Conservation (phyloP, 2,888 invertebrate genomes). For the Pollenia amentaria region DNA sequence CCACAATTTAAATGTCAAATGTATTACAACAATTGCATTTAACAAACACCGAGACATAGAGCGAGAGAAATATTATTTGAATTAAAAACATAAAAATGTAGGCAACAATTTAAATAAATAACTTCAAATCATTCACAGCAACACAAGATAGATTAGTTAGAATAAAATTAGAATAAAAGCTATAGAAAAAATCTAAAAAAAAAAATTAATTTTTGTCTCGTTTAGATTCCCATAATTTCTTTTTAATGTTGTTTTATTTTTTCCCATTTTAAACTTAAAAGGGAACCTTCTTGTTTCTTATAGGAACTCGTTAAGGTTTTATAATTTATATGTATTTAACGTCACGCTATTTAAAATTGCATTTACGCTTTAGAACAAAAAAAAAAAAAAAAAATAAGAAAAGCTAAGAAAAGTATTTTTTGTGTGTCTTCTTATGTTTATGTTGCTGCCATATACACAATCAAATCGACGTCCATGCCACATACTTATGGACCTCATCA, state of each 20-base stretch:
- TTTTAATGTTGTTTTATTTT: constrained; percentile 40
- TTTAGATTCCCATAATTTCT: constrained; percentile 60
- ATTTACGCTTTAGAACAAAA: constrained; percentile 66
- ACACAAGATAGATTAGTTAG: constrained; percentile 51
- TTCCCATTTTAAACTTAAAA: constrained; percentile 14
- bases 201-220: constrained; percentile 27
- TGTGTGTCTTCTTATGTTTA: constrained; percentile 26
- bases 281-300: constrained; percentile 35
- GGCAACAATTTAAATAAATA: constrained; percentile 69
- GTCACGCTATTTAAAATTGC: constrained; percentile 75
- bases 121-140: constrained; percentile 61
- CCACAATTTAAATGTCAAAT: constrained; percentile 74
- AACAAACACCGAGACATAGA: constrained; percentile 16
- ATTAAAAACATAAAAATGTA: constrained; percentile 56
- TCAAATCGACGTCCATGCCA: constrained; percentile 23
- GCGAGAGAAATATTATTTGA: constrained; percentile 40
- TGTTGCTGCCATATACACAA: constrained; percentile 17
- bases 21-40: constrained; percentile 67
- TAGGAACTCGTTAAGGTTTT: constrained; percentile 70
- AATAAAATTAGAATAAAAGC: not conserved
- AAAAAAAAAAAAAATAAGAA: no score
- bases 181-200: constrained; percentile 8
- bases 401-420: constrained; percentile 42
- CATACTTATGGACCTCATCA: constrained; percentile 70
- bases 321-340: constrained; percentile 73